These are phyloP conservation scores for Acrobasis consociella DNA, from an alignment of 2,888 invertebrate genomes.

Conservation along the genomic window DNA sequence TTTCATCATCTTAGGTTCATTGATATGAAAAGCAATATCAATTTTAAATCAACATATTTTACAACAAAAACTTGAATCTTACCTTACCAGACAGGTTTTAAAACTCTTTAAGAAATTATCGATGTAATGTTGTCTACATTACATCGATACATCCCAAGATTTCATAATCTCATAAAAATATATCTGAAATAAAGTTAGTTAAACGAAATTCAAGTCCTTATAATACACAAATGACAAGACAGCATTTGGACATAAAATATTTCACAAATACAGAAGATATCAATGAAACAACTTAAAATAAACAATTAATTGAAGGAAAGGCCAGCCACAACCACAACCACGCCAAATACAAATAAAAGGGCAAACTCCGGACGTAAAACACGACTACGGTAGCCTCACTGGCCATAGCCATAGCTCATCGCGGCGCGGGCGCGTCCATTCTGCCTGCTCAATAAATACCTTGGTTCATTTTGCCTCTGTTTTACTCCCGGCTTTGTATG, in stretches of 20 bases:
- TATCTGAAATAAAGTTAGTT: no score
- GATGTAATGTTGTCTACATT: no score
- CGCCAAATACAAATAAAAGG: constrained; percentile 37
- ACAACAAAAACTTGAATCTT: no score
- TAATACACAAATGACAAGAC: no score
- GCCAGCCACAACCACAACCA: constrained; percentile 28
- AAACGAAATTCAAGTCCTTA: no score
- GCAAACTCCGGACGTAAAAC: constrained; percentile 43
- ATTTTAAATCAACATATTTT: no score
- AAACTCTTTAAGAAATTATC: no score
- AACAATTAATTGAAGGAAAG: constrained; percentile 29
- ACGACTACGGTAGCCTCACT: constrained; percentile 47
- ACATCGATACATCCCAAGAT: no score
- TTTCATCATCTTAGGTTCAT: no score
- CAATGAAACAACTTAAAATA: constrained; percentile 2
- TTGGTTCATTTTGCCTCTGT: constrained; percentile 46
- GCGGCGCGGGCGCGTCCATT: constrained; percentile 41
- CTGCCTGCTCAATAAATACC: constrained; percentile 55
- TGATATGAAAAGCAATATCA: no score
- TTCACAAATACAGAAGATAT: constrained; percentile 4
- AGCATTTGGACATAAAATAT: background rate
- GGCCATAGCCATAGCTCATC: constrained; percentile 50
- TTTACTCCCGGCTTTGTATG: constrained; percentile 57
- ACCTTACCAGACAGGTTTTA: no score
- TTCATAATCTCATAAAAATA: no score